phyloP scores from a whole-genome alignment of 2,888 invertebrate species.

The Ormyrus labotus region DNA sequence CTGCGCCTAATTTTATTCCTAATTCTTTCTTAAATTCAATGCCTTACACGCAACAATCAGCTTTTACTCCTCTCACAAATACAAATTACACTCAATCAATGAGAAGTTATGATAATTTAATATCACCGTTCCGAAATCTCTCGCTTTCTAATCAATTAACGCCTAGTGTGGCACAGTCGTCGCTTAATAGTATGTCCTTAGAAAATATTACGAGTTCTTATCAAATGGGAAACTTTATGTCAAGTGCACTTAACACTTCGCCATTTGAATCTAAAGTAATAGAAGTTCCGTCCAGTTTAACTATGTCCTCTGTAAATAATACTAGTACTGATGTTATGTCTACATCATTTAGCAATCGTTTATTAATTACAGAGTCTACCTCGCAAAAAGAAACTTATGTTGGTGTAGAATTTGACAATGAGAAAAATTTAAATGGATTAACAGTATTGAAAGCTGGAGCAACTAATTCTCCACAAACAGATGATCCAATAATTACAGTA shows the following conservation, averaged over 20 bases:
- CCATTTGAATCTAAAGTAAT: slow-evolving; percentile 61
- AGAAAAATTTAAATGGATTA: slow-evolving; percentile 31
- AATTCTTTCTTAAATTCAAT: slow-evolving; percentile 32
- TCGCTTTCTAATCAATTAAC: slow-evolving; percentile 49
- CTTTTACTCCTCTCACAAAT: slow-evolving; percentile 30
- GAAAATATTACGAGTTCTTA: slow-evolving; percentile 57
- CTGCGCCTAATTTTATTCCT: slow-evolving; percentile 49
- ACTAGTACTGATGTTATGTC: slow-evolving; percentile 67
- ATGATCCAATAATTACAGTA: slow-evolving; percentile 23
- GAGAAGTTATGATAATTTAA: slow-evolving; percentile 52
- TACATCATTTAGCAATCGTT: slow-evolving; percentile 66
- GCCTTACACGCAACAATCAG: slow-evolving; percentile 16
- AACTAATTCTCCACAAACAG: slow-evolving; percentile 17
- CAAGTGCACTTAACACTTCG: slow-evolving; percentile 60
- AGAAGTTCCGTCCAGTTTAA: slow-evolving; percentile 60
- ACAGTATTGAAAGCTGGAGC: slow-evolving; percentile 34
- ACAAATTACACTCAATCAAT: slow-evolving; percentile 52
- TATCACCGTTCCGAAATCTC: slow-evolving; percentile 49
- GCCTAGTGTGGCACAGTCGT: slow-evolving; percentile 51
- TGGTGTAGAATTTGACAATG: slow-evolving; percentile 34
- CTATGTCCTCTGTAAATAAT: slow-evolving; percentile 60
- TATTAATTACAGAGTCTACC: slow-evolving; percentile 44
- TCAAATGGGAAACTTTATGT: slow-evolving; percentile 31
- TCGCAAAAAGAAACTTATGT: slow-evolving; percentile 46
- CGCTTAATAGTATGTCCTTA: slow-evolving; percentile 57